Evolutionary conservation across 2,797 vertebrate species (phyloP), one percentile per base, ranked within the genome.

Genomic region (Cuniculus paca): DNA sequence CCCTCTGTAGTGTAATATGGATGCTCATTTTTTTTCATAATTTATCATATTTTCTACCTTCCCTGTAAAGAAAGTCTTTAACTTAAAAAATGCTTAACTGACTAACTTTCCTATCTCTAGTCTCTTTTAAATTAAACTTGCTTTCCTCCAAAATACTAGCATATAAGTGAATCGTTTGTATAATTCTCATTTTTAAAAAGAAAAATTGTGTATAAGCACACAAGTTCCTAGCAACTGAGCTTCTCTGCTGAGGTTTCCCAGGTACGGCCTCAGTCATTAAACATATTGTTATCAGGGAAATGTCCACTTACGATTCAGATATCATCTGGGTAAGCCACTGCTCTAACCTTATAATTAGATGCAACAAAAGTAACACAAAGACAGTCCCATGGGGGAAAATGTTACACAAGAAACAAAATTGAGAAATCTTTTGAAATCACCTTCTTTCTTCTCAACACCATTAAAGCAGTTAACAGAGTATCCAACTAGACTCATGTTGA

Each of bases 51-150:
- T 84, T 95, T 86, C 5, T 48, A 83, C 20, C 80, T 52, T 56
- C 86, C 34, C 39, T 88, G 54, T 86, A 87, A 81, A 54, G 45
- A 93, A 92, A 74, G 2, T 72, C 75, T 20, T 9, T 84, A 65
- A 78, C 94, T 90, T 36, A 3, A 34, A 82, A 72, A 70, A 48
- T 17, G n/a, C 8, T 16, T 26, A 70, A 48, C 6, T 83, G 12
- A 45, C 3, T 70, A 75, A 34, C 22, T 92, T 75, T n/a, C 16
- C 52, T 81, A 84, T 45, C n/a, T 92, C 34, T 91, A 34, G 82
- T 70, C 54, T 14, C 48, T 90, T 90, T 89, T 77, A 72, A 86
- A 91, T 92, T 93, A 86, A 95, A 83, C 22, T 89, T 68, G 4
- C 8, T 75, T 91, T 74, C 14, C 63, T 70, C 54, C 63, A 74